Base-by-base conservation (phyloP, 92 coral and sea anemone genomes). In the Anthopleura xanthogrammica region DNA sequence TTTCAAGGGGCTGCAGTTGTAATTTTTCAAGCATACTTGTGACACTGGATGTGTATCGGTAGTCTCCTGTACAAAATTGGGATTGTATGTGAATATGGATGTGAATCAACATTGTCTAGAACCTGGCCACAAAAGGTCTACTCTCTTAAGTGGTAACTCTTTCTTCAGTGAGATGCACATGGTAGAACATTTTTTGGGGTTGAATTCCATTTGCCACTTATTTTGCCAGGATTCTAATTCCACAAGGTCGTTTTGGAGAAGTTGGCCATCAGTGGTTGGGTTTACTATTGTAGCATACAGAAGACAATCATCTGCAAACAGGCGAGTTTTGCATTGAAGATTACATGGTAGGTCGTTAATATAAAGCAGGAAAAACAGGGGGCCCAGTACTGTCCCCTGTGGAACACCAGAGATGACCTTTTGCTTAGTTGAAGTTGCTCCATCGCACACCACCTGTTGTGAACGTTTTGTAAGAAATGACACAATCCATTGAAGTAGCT, bases 51-150 rank as follows among this genome's bases (percentile, higher is more conserved):
- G 88, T 85, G 74, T 86, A 86, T 76, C 77, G 20, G 81, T 81
- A 86, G 77, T 85, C 87, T 78, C 80, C 84, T 72, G 89, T 86
- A 78, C 81, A 86, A 74, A 80, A 80, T 68, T 81, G 89, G 72
- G 89, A n/a, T n/a, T n/a, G n/a, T n/a, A n/a, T n/a, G n/a, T n/a
- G n/a, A 42, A 12, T 81, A 81, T 22, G 85, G 46, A 76, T 57
- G 83, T 41, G 48, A 17, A 41, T 40, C 83, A 13, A 58, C 65
- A 58, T 58, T 58, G 52, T 79, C 83, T 52, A 50, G 52, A 58
- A 58, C 65, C 65, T 58, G 65, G 11, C 65, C 65, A 58, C 65
- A 58, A 79, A 41, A 52, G 64, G 83, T 57, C 41, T 79, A 41
- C n/a, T 52, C 83, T 79, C 62, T 58, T 41, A 65, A n/a, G n/a